Conservation (phyloP, 2,888 invertebrate species). For the Meloe dianella region DNA sequence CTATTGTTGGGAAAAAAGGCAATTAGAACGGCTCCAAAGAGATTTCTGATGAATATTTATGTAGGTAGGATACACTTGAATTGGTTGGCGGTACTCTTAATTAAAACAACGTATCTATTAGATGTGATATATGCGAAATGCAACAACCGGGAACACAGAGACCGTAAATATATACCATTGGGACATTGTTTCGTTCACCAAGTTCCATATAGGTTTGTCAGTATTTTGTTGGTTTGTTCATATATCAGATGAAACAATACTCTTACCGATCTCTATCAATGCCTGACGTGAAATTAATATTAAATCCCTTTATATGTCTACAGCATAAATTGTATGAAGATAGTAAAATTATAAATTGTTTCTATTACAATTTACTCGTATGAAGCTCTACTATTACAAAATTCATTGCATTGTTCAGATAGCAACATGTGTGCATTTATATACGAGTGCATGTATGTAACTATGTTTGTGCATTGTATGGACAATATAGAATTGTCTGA, state of each 20-base stretch:
- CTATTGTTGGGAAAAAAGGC: slow-evolving; percentile 5
- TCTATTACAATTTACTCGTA: not conserved
- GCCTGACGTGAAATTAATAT: too few species aligned
- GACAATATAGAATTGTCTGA: not conserved
- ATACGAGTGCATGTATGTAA: not conserved
- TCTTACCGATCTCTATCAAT: too few species aligned
- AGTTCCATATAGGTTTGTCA: not conserved
- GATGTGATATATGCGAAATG: slow-evolving; percentile 20
- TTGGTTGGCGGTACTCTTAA: slow-evolving; percentile 22
- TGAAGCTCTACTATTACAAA: not conserved
- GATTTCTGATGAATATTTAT: slow-evolving; percentile 8
- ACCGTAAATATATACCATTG: not conserved
- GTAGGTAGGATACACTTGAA: not conserved
- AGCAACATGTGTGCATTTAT: slow-evolving; percentile 7
- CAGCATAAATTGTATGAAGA: not conserved
- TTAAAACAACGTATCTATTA: slow-evolving; percentile 26
- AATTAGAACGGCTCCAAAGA: not conserved
- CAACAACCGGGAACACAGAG: not conserved
- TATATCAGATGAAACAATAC: too few species aligned
- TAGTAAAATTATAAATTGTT: not conserved
- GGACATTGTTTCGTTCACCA: not conserved
- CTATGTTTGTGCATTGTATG: not conserved
- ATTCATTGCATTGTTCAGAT: not conserved
- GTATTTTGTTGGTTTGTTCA: too few species aligned
- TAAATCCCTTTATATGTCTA: not conserved